phyloP scores from a whole-genome alignment of 2,888 invertebrate species.

The Stenotaenia linearis region DNA sequence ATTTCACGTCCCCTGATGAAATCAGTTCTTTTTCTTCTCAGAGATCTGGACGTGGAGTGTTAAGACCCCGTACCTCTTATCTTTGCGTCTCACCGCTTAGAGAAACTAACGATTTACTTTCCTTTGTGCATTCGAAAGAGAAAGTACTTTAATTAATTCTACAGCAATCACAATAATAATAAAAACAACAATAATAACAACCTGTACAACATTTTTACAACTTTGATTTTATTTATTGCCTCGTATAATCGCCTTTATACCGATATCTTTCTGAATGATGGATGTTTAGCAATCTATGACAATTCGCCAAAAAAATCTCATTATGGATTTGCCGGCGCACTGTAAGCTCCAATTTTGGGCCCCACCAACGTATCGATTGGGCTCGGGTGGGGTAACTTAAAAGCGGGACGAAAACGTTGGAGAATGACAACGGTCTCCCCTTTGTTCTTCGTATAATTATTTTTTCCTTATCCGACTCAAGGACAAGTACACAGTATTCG shows the following conservation, averaged over 20 bases:
- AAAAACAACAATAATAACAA: background rate
- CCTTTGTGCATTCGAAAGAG: background rate
- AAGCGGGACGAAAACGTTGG: background rate
- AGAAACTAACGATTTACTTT: background rate
- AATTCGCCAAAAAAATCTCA: conserved; percentile 30
- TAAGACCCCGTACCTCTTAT: conserved; percentile 17
- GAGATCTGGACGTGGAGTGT: background rate
- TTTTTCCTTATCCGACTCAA: background rate
- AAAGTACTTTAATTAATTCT: background rate
- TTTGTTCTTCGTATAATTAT: background rate
- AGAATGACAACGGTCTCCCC: background rate
- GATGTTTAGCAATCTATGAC: conserved; percentile 22
- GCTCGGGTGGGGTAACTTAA: background rate
- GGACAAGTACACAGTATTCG: background rate
- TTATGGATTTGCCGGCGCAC: conserved; percentile 28
- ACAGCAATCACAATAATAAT: background rate
- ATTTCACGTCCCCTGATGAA: conserved; percentile 31
- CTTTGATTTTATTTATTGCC: background rate
- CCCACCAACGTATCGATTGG: conserved; percentile 12
- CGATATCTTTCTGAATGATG: background rate
- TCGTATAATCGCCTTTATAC: background rate
- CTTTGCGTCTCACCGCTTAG: background rate
- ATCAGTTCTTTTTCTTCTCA: conserved; percentile 27
- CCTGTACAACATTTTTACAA: background rate
- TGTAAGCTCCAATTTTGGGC: conserved; percentile 27